Percentiles rank a stretch among this genome's conserved stretches.
phyloP scores from a whole-genome alignment of 2,888 invertebrate genomes.

The Sinhomidia bicolor region DNA sequence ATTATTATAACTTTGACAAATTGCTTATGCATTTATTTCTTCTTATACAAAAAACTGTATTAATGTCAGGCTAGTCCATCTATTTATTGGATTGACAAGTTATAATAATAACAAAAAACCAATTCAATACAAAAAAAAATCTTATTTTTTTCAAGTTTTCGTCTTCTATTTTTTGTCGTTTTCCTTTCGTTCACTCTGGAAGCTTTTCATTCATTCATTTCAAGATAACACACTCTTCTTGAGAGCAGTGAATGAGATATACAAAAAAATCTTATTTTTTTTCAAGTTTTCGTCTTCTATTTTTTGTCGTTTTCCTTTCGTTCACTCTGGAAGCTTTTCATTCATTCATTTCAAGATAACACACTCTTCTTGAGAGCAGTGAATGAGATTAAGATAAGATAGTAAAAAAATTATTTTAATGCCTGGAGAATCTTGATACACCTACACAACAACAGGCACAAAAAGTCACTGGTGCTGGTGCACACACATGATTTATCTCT shows the following conservation, averaged over 20 bases:
- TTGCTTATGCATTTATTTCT: not conserved
- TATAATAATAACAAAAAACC: too few species aligned
- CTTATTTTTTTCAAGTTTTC: slow-evolving; percentile 25
- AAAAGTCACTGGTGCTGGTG: slow-evolving; percentile 44
- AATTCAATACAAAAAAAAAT: too few species aligned
- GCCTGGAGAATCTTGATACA: not conserved
- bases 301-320: not conserved
- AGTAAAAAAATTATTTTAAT: not conserved
- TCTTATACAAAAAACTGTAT: too few species aligned
- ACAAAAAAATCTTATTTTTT: too few species aligned
- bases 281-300: slow-evolving; percentile 1
- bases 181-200: too few species aligned
- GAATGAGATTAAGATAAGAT: slow-evolving; percentile 45
- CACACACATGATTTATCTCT: slow-evolving; percentile 40
- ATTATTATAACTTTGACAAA: slow-evolving; percentile 18
- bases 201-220: not conserved
- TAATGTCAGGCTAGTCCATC: too few species aligned
- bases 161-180: not conserved
- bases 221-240: not conserved
- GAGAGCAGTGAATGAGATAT: not conserved
- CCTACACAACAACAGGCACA: slow-evolving; percentile 37
- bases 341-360: not conserved
- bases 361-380: not conserved
- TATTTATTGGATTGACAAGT: too few species aligned
- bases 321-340: not conserved